These are phyloP conservation scores for Dicycla oo DNA, from an alignment of 2,888 invertebrate species.

Conservation along the genomic window DNA sequence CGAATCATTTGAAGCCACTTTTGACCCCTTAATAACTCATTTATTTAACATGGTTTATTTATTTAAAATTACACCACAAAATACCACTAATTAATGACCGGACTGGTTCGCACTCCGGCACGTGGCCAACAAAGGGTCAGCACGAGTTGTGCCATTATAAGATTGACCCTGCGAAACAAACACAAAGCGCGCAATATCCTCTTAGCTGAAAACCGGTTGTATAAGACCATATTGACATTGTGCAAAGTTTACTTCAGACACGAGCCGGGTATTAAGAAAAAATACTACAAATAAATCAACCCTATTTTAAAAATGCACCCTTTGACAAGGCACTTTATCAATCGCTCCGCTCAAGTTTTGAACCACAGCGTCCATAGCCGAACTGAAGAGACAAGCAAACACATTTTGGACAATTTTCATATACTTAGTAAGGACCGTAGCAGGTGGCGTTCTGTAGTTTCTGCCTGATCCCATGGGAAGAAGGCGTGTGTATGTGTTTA, in stretches of 20 bases:
- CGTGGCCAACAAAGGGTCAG: slow-evolving; percentile 23
- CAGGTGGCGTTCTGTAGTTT: too few relatives aligned
- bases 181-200: background rate
- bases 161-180: slow-evolving; percentile 10
- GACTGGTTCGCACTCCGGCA: slow-evolving; percentile 1
- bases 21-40: too few relatives aligned
- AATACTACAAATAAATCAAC: slow-evolving; percentile 2
- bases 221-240: background rate
- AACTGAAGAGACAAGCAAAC: background rate
- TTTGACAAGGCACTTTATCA: background rate
- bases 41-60: too few relatives aligned
- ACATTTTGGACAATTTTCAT: background rate
- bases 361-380: background rate
- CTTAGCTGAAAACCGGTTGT: background rate
- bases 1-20: too few relatives aligned
- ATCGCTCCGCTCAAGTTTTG: background rate
- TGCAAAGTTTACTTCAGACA: slow-evolving; percentile 1
- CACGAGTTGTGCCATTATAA: slow-evolving; percentile 4
- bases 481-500: too few relatives aligned
- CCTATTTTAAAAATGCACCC: slow-evolving; percentile 1
- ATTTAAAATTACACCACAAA: slow-evolving; percentile 28
- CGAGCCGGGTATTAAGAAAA: background rate
- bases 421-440: too few relatives aligned
- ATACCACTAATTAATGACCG: background rate
- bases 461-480: too few relatives aligned